Conservation (phyloP, 1,140 invertebrate species). For the Macrobrachium nipponense region DNA sequence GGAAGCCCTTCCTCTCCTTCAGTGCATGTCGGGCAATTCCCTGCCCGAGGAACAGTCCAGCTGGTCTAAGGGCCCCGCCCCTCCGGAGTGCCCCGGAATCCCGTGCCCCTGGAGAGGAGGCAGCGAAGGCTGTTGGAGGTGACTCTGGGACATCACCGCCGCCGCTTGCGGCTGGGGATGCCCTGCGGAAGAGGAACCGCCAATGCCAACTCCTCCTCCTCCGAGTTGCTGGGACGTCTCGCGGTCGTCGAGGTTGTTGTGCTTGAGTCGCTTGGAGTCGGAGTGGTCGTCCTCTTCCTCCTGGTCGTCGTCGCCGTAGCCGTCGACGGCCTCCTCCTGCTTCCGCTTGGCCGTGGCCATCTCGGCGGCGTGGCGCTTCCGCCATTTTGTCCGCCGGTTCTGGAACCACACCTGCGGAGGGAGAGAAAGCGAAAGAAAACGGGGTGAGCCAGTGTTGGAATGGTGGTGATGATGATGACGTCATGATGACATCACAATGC, state of each 20-base stretch:
- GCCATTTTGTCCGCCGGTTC: constrained; percentile 98
- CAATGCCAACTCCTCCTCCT: neutral
- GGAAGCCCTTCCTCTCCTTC: too few relatives aligned
- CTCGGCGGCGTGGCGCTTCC: constrained; percentile 98
- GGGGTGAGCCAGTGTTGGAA: neutral
- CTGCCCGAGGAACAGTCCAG: neutral
- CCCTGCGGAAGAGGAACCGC: neutral
- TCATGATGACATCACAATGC: too few relatives aligned
- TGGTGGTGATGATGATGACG: too few relatives aligned
- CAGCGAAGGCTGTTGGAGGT: constrained; percentile 20
- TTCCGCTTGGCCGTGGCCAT: constrained; percentile 98
- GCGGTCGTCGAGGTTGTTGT: constrained; percentile 30
- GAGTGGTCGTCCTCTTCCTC: constrained; percentile 49
- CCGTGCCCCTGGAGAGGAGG: constrained; percentile 27
- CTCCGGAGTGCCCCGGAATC: constrained; percentile 25
- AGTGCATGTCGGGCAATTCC: constrained; percentile 29
- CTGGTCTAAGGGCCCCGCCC: constrained; percentile 24
- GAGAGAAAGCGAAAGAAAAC: neutral
- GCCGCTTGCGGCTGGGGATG: constrained; percentile 11
- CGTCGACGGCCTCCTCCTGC: constrained; percentile 90
- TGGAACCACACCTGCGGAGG: constrained; percentile 98
- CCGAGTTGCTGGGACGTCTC: neutral
- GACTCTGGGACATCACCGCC: constrained; percentile 3
- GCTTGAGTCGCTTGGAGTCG: constrained; percentile 46
- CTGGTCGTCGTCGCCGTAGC: constrained; percentile 75